Evolutionary conservation across 2,113 vertebrate genomes (phyloP), one percentile per base, ranked within the genome.

Genomic region (Crotalus tigris): DNA sequence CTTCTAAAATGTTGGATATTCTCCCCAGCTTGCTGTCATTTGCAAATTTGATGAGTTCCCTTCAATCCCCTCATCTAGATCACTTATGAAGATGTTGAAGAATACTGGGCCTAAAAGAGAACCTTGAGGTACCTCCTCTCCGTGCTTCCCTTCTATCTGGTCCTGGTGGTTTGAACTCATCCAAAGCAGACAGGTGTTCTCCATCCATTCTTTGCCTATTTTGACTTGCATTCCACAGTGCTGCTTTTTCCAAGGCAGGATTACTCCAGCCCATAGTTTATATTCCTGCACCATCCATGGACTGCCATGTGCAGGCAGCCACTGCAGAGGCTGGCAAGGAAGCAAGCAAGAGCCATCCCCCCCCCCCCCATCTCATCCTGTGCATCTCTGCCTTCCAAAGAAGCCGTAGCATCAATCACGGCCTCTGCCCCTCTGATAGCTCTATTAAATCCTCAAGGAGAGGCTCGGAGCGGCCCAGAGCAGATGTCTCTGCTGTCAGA

Each of bases 391-490:
- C 85, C 95, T 96, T 93, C 91, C 94, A 93, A 92, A 90, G 85
- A 93, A 96, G 94, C 94, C 96, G 53, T 95, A 95, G 54, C 94
- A 97, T 97, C 97, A 95, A 96, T 97, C 97, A 95, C 94, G 95
- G 94, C 59, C 94, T 93, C 87, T 9, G 1, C 90, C 95, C 93
- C 95, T 94, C 90, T 95, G 57, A 95, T 96, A 95, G 93, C 92
- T 95, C 96, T 95, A 94, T 95, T 95, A 97, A 96, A 94, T 95
- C 95, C 95, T 97, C 96, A 96, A 97, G 97, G 97, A 97, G 93
- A 89, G 87, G 91, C 92, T 93, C 90, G 75, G 85, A 94, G 94
- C 0, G 94, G 92, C 88, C 91, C 0, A 15, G 86, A 96, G 94
- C 94, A 94, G 94, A 92, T 87, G 64, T 93, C 95, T 93, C 85